Percentiles rank a stretch among this genome's conserved stretches.
Evolutionary conservation across 2,797 vertebrate species (phyloP).

Genomic region (Oryzias dopingdopingensis): DNA sequence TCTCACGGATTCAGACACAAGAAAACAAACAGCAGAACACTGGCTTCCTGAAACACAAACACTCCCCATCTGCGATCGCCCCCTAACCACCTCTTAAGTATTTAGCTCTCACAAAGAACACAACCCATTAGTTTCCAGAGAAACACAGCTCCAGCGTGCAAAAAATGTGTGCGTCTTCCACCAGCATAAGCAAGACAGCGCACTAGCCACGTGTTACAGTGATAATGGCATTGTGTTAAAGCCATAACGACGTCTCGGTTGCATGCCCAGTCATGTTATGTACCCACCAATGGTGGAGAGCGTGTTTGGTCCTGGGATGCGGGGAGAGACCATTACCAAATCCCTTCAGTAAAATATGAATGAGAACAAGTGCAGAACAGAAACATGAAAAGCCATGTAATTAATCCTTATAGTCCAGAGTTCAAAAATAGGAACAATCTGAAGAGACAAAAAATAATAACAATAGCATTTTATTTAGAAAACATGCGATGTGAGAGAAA

Average conservation of each 20-base stretch:
- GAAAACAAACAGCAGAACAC: constrained; percentile 19
- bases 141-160: constrained; percentile 45
- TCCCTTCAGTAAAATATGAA: constrained; percentile 60
- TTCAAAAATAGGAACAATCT: constrained; percentile 18
- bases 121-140: constrained; percentile 58
- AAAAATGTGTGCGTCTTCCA: constrained; percentile 20
- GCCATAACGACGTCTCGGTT: constrained; percentile 56
- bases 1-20: constrained; percentile 15
- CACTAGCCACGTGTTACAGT: constrained; percentile 60
- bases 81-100: constrained; percentile 60
- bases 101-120: constrained; percentile 57
- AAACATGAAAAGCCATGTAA: constrained; percentile 36
- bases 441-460: constrained; percentile 19
- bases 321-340: constrained; percentile 53
- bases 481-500: constrained; percentile 12
- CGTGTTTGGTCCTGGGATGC: constrained; percentile 48
- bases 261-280: constrained; percentile 47
- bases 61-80: constrained; percentile 39
- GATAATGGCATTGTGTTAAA: constrained; percentile 59
- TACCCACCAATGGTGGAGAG: constrained; percentile 53
- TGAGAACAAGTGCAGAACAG: constrained; percentile 40
- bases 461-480: constrained; percentile 24
- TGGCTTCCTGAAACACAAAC: constrained; percentile 2
- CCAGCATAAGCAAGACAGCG: constrained; percentile 34
- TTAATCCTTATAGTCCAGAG: constrained; percentile 44